Base-by-base conservation (phyloP, 2,113 vertebrate species). In the Promerops cafer region DNA sequence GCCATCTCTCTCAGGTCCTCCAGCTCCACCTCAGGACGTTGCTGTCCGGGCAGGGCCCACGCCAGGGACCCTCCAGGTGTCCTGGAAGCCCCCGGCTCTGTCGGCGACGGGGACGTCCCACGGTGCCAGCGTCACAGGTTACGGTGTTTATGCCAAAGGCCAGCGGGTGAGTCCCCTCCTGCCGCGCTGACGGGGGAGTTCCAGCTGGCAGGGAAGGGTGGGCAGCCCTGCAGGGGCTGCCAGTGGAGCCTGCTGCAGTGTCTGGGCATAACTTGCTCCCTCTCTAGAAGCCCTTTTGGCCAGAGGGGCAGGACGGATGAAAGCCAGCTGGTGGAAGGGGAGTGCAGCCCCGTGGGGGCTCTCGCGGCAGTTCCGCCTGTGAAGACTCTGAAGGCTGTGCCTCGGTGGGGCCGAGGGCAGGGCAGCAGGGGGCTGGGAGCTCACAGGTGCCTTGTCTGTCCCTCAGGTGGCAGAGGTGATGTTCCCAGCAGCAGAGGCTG, bases 41-140 rank as follows among this genome's bases (percentile, higher is more conserved):
- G 97, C 97, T 24, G 97, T 99, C 59, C 99, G 99, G 83, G 98
- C 98, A 6, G 98, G 99, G 71, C 88, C 98, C 85, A 96, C 97
- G 1, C 98, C 99, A 1, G 98, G 98, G n/a, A 97, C 98, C 4
- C 17, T 99, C 64, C 98, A 99, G 96, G 98, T 99, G 93, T 98
- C 97, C 91, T 99, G 99, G 99, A 99, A 98, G 91, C 98, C 99
- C 5, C 99, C 99, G 0, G 57, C 83, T 5, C 98, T 99, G 96
- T 98, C 99, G 2, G 92, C 98, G 35, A 96, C 98, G 4, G 99
- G 99, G 81, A 98, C 99, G n/a, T 99, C 99, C 72, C 99, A 99
- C 2, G 99, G 99, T 3, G 99, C 99, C 90, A 98, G 40, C 2
- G 99, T 99, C 45, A 99, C 99, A 1, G 99, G 99, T 90, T 99